Conservation (phyloP, 1,140 invertebrate genomes). For the Venustaconcha ellipsiformis region DNA sequence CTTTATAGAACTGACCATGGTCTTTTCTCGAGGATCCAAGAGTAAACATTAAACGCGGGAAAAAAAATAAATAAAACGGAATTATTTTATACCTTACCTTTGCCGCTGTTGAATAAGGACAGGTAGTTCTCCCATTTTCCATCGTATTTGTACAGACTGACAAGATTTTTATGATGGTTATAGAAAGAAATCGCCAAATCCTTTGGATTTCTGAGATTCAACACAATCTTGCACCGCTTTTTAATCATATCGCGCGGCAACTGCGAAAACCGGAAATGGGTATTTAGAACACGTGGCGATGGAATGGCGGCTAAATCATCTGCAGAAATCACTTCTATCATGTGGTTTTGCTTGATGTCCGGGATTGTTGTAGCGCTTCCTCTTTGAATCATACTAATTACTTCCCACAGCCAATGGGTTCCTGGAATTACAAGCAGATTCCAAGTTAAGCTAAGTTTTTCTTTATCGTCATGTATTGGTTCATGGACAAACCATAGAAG, state of each 20-base stretch:
- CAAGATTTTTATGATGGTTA: conserved; percentile 35
- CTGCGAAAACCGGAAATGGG: conserved; percentile 41
- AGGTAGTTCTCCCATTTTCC: conserved; percentile 45
- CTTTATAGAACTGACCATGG: background rate
- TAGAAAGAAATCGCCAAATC: conserved; percentile 53
- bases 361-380: conserved; percentile 21
- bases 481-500: too few relatives aligned
- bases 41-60: background rate
- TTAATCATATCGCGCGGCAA: conserved; percentile 39
- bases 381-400: conserved; percentile 32
- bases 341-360: conserved; percentile 34
- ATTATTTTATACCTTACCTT: conserved; percentile 13
- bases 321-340: conserved; percentile 40
- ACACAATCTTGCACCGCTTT: conserved; percentile 42
- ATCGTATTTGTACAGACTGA: conserved; percentile 38
- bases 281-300: conserved; percentile 51
- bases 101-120: conserved; percentile 29
- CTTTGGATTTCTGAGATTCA: conserved; percentile 49
- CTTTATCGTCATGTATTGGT: too few relatives aligned
- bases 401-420: conserved; percentile 53
- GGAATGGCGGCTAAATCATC: conserved; percentile 21
- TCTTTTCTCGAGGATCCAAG: background rate
- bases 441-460: too few relatives aligned
- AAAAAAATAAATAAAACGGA: background rate
- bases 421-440: conserved; percentile 18